A percentile compares a stretch with the other conserved stretches of the same genome.
Conservation (phyloP, 2,113 vertebrate species). For the Nyctibius bracteatus region DNA sequence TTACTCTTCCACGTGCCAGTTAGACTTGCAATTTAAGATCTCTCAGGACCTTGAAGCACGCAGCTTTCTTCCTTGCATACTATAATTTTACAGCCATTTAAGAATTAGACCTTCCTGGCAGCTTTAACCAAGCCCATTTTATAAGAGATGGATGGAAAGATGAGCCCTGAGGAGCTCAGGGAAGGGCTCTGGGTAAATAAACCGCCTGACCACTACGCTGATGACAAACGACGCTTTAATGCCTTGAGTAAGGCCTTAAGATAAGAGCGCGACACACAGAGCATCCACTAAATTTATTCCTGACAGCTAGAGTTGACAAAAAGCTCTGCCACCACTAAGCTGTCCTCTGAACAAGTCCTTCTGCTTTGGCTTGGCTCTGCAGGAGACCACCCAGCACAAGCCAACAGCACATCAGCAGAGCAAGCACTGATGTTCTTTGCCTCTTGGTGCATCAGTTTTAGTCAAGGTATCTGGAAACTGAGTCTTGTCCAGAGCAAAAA, state of each 20-base stretch:
- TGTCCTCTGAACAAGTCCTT: neutral
- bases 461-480: neutral
- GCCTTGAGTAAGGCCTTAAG: neutral
- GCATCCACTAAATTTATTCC: neutral
- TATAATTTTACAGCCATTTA: neutral
- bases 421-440: neutral
- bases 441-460: neutral
- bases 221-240: neutral
- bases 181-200: neutral
- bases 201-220: neutral
- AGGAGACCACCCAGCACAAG: neutral
- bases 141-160: neutral
- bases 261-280: neutral
- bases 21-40: neutral
- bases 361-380: neutral
- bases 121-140: neutral
- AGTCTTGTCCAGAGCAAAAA: neutral
- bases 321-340: neutral
- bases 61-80: neutral
- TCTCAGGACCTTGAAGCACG: neutral
- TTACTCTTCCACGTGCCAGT: neutral
- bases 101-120: neutral
- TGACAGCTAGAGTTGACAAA: neutral
- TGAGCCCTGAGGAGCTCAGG: neutral
- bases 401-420: neutral